These are phyloP conservation scores for Micropoecilia bifurca DNA, from an alignment of 2,797 vertebrate species.

Conservation along the genomic window DNA sequence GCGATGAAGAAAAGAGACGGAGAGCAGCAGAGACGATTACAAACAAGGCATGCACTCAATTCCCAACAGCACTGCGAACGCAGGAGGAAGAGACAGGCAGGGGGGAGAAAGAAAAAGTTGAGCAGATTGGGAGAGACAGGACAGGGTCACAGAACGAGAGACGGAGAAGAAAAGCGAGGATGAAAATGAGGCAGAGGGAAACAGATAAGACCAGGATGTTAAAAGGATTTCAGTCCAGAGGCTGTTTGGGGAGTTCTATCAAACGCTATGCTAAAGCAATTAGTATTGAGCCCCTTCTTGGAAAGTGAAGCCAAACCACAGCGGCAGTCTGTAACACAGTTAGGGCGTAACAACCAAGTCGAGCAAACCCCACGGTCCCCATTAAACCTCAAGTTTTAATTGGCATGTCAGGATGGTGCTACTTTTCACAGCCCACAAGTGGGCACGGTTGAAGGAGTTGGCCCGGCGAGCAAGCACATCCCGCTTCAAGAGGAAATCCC, in stretches of 20 bases:
- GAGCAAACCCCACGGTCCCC: constrained; percentile 61
- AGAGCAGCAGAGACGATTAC: constrained; percentile 65
- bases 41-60: constrained; percentile 74
- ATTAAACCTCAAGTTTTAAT: constrained; percentile 76
- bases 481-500: constrained; percentile 50
- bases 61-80: constrained; percentile 57
- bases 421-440: constrained; percentile 45
- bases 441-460: constrained; percentile 24
- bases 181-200: constrained; percentile 60
- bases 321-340: constrained; percentile 68
- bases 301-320: constrained; percentile 72
- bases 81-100: constrained; percentile 38
- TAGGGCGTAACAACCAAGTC: constrained; percentile 72
- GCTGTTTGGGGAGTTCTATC: constrained; percentile 75
- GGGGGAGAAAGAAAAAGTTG: constrained; percentile 47
- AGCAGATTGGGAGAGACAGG: constrained; percentile 56
- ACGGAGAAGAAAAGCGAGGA: constrained; percentile 37
- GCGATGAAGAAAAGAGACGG: constrained; percentile 68
- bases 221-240: constrained; percentile 72
- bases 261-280: constrained; percentile 81
- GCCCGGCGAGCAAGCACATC: constrained; percentile 36
- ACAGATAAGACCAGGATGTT: constrained; percentile 78
- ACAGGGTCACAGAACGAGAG: constrained; percentile 42
- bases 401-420: constrained; percentile 64
- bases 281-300: constrained; percentile 81